Conservation (phyloP, 2,888 invertebrate species). For the Drosophila affinis region DNA sequence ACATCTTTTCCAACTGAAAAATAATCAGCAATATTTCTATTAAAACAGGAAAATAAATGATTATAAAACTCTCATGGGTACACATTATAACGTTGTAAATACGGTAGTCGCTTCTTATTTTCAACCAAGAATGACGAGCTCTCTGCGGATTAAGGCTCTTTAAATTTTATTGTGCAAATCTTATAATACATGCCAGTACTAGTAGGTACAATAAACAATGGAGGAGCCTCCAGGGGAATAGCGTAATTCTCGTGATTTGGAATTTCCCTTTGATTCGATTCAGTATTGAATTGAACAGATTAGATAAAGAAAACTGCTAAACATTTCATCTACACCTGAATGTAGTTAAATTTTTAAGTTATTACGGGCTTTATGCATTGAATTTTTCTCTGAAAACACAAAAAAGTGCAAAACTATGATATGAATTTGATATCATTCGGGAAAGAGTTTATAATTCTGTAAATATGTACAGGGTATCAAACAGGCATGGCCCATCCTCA, state of each 20-base stretch:
- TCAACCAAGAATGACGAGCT: neutral
- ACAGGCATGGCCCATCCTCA: conserved; percentile 13
- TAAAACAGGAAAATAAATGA: too few species aligned
- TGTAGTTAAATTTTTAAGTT: neutral
- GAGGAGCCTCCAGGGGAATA: neutral
- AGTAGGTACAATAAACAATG: neutral
- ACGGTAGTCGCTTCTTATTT: neutral
- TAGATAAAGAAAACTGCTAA: conserved; percentile 21
- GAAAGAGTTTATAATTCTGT: neutral
- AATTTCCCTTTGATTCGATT: conserved; percentile 31
- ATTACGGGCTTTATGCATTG: neutral
- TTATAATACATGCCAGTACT: neutral
- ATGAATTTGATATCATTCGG: neutral
- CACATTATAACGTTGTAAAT: too few species aligned
- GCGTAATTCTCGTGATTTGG: conserved; percentile 10
- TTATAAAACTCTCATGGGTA: too few species aligned
- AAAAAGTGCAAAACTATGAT: neutral
- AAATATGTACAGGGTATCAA: conserved; percentile 23
- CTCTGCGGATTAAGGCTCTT: neutral
- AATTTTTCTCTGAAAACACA: neutral
- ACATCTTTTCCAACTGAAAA: too few species aligned
- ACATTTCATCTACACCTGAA: neutral
- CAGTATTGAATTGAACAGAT: conserved; percentile 29
- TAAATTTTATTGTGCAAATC: neutral
- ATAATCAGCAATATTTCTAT: too few species aligned